Evolutionary conservation across 2,113 vertebrate species (phyloP), one percentile per base, ranked within the genome.

Genomic region (Indicator indicator): DNA sequence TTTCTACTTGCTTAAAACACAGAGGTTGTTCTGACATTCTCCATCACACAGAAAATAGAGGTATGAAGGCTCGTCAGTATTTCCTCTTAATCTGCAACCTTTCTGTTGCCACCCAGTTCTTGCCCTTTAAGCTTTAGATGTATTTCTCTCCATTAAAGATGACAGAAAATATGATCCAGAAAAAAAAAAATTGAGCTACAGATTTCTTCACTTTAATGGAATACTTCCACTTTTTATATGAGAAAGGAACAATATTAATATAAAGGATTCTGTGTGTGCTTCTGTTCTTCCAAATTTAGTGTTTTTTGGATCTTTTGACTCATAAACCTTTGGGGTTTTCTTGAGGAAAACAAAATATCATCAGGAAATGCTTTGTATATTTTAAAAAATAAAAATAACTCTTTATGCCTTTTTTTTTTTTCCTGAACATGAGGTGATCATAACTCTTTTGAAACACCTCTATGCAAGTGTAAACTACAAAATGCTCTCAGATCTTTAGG

Each of bases 401-500:
- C 44, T 42, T 84, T 88, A 77, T n/a, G 27, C 3, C 58, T 11
- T 23, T 50, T 50, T 50, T 48, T 48, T 12, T 89, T 93, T 84
- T 65, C 87, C 67, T 81, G 38, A 86, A 84, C 75, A 83, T 54
- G n/a, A 86, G 83, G 72, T 70, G 73, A 91, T 93, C 70, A 79
- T 46, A 60, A 40, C 23, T 86, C 87, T 94, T 95, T 90, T 94
- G 83, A 96, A 96, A 90, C 60, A 94, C 56, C 38, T 87, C 59
- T 83, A 4, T 93, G 64, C 59, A 76, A 89, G 64, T 73, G 72
- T 94, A 96, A 96, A 94, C 70, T 92, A 95, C 76, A 96, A 95
- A 95, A 93, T 95, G 70, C 80, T 82, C 94, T 95, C 77, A 95
- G 91, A 96, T 93, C 90, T 97, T 96, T 93, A 50, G 46, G 16